Percentiles rank a stretch among this genome's conserved stretches.
phyloP scores from a whole-genome alignment of 2,888 invertebrate species.

The Hedychridium roseum region DNA sequence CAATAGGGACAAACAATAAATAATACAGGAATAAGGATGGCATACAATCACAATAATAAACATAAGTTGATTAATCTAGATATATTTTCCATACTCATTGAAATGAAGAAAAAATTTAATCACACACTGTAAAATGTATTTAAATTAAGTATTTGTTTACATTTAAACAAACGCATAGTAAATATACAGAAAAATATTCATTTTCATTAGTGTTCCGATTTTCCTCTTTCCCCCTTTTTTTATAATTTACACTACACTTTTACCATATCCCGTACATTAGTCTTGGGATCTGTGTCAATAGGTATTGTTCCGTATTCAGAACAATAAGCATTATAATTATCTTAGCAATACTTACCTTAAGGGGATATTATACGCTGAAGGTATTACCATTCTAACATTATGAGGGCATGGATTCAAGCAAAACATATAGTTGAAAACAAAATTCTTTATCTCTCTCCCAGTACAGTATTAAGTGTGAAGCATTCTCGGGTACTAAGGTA shows the following conservation, averaged over 20 bases:
- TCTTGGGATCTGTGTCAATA: not conserved
- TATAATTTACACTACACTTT: not conserved
- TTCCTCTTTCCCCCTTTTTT: too few species aligned
- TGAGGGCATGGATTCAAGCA: not conserved
- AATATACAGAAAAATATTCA: too few species aligned
- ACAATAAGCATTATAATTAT: not conserved
- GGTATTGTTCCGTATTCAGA: not conserved
- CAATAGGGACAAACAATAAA: too few species aligned
- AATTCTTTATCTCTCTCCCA: conserved; percentile 31
- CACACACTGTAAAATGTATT: too few species aligned
- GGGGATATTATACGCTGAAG: not conserved
- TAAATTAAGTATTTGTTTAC: too few species aligned
- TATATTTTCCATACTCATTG: too few species aligned
- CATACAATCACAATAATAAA: too few species aligned
- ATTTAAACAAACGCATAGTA: too few species aligned
- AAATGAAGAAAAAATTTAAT: too few species aligned
- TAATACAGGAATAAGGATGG: too few species aligned
- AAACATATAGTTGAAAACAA: conserved; percentile 23
- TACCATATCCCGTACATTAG: not conserved
- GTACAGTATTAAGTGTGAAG: conserved; percentile 34
- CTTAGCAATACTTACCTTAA: not conserved
- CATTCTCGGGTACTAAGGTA: conserved; percentile 30
- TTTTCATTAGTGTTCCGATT: too few species aligned
- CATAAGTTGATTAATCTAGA: too few species aligned
- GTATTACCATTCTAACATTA: not conserved